A percentile compares a stretch with the other conserved stretches of the same genome.
Conservation (phyloP, 2,113 vertebrate species). For the Poeciliopsis turrubarensis region DNA sequence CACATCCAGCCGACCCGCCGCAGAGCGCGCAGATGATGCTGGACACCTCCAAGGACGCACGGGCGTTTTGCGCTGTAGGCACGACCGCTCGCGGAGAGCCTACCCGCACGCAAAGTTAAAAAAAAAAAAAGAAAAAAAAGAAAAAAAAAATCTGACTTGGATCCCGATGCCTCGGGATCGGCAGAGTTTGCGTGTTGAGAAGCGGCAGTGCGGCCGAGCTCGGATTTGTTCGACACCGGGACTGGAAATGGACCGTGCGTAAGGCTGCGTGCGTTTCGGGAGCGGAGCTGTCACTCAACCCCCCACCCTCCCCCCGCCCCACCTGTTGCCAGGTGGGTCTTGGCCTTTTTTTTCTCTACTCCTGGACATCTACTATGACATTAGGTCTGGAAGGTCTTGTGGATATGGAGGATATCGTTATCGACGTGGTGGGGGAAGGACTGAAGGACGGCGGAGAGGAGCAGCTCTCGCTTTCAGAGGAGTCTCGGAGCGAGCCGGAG, state of each 20-base stretch:
- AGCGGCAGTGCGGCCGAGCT: conserved; percentile 13
- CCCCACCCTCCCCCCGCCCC: conserved; percentile 39
- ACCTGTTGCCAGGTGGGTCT: conserved; percentile 74
- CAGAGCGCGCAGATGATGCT: conserved; percentile 73
- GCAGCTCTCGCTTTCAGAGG: conserved; percentile 55
- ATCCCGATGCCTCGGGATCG: conserved; percentile 17
- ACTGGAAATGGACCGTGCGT: conserved; percentile 54
- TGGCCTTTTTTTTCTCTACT: conserved; percentile 22
- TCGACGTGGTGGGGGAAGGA: conserved; percentile 83
- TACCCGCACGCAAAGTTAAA: conserved; percentile 14
- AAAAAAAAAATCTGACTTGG: conserved; percentile 19
- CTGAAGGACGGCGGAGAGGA: conserved; percentile 73
- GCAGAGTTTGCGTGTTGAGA: not conserved
- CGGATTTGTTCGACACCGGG: conserved; percentile 33
- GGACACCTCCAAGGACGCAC: conserved; percentile 69
- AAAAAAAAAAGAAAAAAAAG: conserved; percentile 2
- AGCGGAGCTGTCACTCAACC: conserved; percentile 50
- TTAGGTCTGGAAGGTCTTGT: conserved; percentile 73
- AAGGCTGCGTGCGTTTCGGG: conserved; percentile 1
- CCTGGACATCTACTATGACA: conserved; percentile 77
- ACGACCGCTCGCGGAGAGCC: conserved; percentile 12
- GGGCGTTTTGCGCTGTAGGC: conserved; percentile 43
- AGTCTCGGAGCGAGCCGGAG: conserved; percentile 51
- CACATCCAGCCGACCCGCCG: conserved; percentile 74
- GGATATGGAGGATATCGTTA: conserved; percentile 80